phyloP scores from a whole-genome alignment of 2,113 vertebrate species.

The Lophura nycthemera region DNA sequence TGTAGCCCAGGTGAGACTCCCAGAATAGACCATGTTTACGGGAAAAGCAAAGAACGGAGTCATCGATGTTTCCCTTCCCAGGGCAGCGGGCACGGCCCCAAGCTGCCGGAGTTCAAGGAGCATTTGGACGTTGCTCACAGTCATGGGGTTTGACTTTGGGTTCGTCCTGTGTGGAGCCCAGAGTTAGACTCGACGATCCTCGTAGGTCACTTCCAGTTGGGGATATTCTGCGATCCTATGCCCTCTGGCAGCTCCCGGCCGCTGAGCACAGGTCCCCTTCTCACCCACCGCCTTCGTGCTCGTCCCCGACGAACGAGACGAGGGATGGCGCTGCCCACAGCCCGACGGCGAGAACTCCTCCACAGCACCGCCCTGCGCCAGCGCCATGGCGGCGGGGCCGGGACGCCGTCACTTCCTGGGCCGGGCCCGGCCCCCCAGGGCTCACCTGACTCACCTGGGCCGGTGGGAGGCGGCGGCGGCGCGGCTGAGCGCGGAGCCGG shows the following conservation, averaged over 20 bases:
- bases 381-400: not conserved
- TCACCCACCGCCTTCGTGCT: not conserved
- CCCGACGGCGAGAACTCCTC: not conserved
- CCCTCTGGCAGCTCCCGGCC: not conserved
- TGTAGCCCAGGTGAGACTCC: accelerated
- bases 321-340: not conserved
- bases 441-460: conserved; percentile 82
- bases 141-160: too few relatives aligned
- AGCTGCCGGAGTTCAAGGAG: too few relatives aligned
- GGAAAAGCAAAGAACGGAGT: accelerated
- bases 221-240: too few relatives aligned
- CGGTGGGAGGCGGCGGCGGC: conserved; percentile 1
- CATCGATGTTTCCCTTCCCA: not conserved
- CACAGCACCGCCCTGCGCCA: not conserved
- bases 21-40: not conserved
- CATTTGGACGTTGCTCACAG: too few relatives aligned
- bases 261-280: not conserved
- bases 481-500: conserved; percentile 60
- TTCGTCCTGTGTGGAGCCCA: too few relatives aligned
- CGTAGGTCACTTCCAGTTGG: too few relatives aligned
- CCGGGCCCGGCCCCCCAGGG: not conserved
- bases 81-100: too few relatives aligned
- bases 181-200: too few relatives aligned
- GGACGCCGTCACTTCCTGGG: not conserved
- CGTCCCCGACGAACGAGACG: too few relatives aligned